These are phyloP conservation scores for Periophthalmodon schlosseri DNA, from an alignment of 2,113 vertebrate genomes.

Conservation along the genomic window DNA sequence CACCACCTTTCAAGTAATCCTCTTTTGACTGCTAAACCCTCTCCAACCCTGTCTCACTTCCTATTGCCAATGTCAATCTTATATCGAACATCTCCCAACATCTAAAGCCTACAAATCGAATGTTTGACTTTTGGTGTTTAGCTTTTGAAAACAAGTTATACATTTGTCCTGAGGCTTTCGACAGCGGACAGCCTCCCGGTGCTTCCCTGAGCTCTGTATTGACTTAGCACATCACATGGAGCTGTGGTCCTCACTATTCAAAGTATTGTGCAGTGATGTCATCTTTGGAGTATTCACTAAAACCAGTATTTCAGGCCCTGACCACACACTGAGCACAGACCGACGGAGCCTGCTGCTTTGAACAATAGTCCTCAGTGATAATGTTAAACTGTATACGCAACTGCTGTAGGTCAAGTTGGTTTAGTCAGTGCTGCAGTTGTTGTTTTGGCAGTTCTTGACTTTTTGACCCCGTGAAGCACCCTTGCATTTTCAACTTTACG, in stretches of 20 bases:
- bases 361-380: not conserved
- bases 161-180: slow-evolving; percentile 17
- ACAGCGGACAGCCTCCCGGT: slow-evolving; percentile 5
- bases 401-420: not conserved
- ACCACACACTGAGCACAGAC: not conserved
- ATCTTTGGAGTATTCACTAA: slow-evolving; percentile 8
- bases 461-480: slow-evolving; percentile 1
- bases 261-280: slow-evolving; percentile 41
- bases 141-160: not conserved
- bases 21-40: not conserved
- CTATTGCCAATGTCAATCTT: slow-evolving; percentile 21
- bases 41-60: slow-evolving; percentile 28
- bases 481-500: not conserved
- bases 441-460: not conserved
- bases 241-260: slow-evolving; percentile 45
- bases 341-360: not conserved
- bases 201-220: slow-evolving; percentile 35
- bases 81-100: slow-evolving; percentile 14
- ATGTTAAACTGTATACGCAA: not conserved
- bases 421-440: slow-evolving; percentile 7
- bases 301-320: slow-evolving; percentile 11
- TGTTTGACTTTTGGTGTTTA: slow-evolving; percentile 24
- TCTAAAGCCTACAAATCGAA: slow-evolving; percentile 11
- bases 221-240: slow-evolving; percentile 51
- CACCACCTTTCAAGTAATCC: no score